Evolutionary conservation across 2,888 invertebrate genomes (phyloP), one percentile per base, ranked within the genome.

Genomic region (Lithophane leautieri): DNA sequence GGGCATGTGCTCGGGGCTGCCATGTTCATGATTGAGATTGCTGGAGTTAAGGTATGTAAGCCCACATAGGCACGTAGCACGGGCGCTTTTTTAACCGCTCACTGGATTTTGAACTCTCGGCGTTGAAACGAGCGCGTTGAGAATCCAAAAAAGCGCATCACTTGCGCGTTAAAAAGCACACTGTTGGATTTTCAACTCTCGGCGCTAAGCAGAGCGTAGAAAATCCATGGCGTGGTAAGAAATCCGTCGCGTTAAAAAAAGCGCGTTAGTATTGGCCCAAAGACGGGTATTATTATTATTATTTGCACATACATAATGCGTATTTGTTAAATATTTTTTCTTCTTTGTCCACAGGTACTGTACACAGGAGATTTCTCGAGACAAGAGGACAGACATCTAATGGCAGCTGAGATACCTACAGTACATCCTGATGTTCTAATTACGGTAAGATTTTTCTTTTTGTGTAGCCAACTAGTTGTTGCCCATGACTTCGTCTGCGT

Each of bases 11-110:
- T 99, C 0, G 99, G 99, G 0, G 99, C 99, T 0, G 99, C 99
- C 73, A 99, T 99, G 99, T 99, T 99, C 93, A 99, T 99, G 99
- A 99, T 99, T 78, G 99, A 99, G 97, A 99, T 99, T 69, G 99
- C 99, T 50, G 99, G 99, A 22, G 99, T 99, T 3, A 99, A 99
- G 97, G 97, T 97, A 91, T 70, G 54, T 44, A 42, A 14, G 12
- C 25, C 25, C 16, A 44, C 3, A 1, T 63, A 11, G 0, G 42
- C 42, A 63, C 2, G 19, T 11, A 1, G 42, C 42, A 63, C 2
- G 19, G 19, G 16, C 3, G 19, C 4, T 12, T 25, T 44, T 62
- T n/a, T 22, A 54, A 52, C 9, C 52, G 8, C 22, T 22, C 52
- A 50, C 47, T 50, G 47, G 47, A 50, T 19, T 22, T 22, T 52